Conservation (phyloP, 2,888 invertebrate species). For the Megaustenia siamemsis region DNA sequence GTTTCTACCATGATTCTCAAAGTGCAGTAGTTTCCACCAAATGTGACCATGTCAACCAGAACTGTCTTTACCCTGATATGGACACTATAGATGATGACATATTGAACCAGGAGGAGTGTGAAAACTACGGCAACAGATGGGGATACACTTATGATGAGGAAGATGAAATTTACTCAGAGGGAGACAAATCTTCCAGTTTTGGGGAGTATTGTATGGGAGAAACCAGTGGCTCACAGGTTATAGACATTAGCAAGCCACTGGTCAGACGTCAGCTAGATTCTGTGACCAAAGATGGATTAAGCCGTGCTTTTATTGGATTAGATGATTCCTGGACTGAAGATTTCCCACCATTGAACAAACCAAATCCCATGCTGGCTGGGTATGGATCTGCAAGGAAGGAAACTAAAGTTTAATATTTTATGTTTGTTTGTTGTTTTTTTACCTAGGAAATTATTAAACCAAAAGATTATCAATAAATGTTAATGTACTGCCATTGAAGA, state of each 20-base stretch:
- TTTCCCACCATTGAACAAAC: conserved; percentile 28
- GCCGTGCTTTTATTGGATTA: conserved; percentile 43
- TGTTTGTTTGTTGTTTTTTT: background rate
- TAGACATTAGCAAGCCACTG: conserved; percentile 50
- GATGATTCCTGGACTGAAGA: conserved; percentile 41
- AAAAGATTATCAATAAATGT: too few species aligned
- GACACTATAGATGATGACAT: conserved; percentile 36
- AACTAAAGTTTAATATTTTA: conserved; percentile 45
- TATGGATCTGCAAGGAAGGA: conserved; percentile 52
- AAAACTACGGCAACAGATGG: conserved; percentile 49
- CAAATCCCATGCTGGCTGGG: conserved; percentile 51
- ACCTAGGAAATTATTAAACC: too few species aligned
- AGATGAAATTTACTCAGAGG: conserved; percentile 41
- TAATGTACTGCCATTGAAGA: too few species aligned
- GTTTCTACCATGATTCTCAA: conserved; percentile 17
- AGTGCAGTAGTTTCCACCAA: conserved; percentile 10
- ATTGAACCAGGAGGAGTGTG: conserved; percentile 25
- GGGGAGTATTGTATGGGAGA: conserved; percentile 54
- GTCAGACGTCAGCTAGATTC: conserved; percentile 41
- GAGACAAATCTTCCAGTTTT: conserved; percentile 49
- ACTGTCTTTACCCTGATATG: background rate
- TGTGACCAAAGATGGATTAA: conserved; percentile 45
- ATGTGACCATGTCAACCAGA: conserved; percentile 9
- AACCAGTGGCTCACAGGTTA: conserved; percentile 43
- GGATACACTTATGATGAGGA: conserved; percentile 50